Base-by-base conservation (phyloP, 1,140 invertebrate genomes). In the Drosophila elegans region DNA sequence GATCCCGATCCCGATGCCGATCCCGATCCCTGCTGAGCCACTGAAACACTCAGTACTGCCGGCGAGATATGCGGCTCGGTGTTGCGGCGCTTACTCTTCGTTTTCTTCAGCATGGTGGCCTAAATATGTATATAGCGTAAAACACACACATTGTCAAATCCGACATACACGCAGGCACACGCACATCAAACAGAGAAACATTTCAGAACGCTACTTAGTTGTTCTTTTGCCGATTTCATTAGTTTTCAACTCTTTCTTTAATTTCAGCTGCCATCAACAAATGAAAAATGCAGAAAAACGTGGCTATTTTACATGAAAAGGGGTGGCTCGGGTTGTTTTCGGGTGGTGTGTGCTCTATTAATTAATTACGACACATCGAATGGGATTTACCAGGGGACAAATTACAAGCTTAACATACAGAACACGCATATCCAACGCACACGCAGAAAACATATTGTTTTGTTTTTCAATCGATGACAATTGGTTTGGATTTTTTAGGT, bases 11-110 rank as follows among this genome's bases (percentile, higher is more conserved):
- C 52, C 46, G 16, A 21, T 21, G 16, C 16, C 16, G 57, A 25
- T 16, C 48, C 49, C 32, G 56, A 60, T 54, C 53, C 46, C 45
- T 55, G 49, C 13, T 60, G 57, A 29, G 72, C 64, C 68, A 83
- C 64, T 41, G 85, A 83, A 27, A 88, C 54, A 53, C 80, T 88
- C 12, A 91, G 39, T 2, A 82, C 88, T 91, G 95, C 94, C 80
- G 95, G 95, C 80, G 95, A 94, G 92, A 96, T 96, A 91, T 96
- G 95, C 82, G 96, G 96, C 94, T 97, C 96, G 75, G 97, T 97
- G 93, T 97, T 96, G 81, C 97, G 95, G 91, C 97, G 94, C 94
- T 97, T 97, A 94, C 98, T 97, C 95, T 98, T 98, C 94, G 95
- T 98, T 96, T 98, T 94, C 92, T 96, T 96, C 92, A 96, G 93